Percentiles rank a stretch among this genome's conserved stretches.
Evolutionary conservation across 2,888 invertebrate genomes (phyloP).

Genomic region (Cepaea hortensis): DNA sequence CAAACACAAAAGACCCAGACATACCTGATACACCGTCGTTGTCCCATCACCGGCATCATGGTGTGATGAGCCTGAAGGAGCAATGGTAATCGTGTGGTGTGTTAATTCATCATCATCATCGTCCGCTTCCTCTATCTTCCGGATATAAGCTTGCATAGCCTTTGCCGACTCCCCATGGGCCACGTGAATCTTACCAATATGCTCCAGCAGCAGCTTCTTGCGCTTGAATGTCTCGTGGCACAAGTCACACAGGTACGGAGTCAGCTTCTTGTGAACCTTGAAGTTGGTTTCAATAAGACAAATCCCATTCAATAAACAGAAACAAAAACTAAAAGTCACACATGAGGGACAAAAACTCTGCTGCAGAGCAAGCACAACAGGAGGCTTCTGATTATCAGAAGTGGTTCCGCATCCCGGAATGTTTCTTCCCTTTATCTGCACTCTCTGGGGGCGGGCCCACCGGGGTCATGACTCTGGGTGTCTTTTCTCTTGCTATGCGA

Average conservation of each 20-base stretch:
- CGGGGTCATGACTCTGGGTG: too few relatives aligned
- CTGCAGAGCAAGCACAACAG: too few relatives aligned
- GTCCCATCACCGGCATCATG: conserved; percentile 56
- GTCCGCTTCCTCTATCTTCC: conserved; percentile 59
- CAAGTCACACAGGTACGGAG: conserved; percentile 73
- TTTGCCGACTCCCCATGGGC: conserved; percentile 70
- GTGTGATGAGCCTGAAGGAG: conserved; percentile 51
- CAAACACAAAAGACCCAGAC: background rate
- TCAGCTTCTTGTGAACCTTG: conserved; percentile 67
- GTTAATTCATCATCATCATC: conserved; percentile 66
- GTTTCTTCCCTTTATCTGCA: too few relatives aligned
- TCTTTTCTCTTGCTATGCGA: too few relatives aligned
- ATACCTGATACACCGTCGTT: conserved; percentile 54
- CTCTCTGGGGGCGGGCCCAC: too few relatives aligned
- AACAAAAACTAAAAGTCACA: too few relatives aligned
- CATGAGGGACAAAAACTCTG: too few relatives aligned
- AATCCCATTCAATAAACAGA: too few relatives aligned
- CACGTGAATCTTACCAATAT: conserved; percentile 70
- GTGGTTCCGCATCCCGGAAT: too few relatives aligned
- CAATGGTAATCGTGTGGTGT: conserved; percentile 56
- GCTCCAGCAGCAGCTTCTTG: conserved; percentile 70
- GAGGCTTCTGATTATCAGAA: too few relatives aligned
- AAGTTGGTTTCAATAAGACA: too few relatives aligned
- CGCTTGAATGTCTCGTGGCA: conserved; percentile 72
- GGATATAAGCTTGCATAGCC: conserved; percentile 65